Percentiles rank a stretch among this genome's conserved stretches.
Evolutionary conservation across 2,113 vertebrate genomes (phyloP).

Genomic region (Casuarius casuarius): DNA sequence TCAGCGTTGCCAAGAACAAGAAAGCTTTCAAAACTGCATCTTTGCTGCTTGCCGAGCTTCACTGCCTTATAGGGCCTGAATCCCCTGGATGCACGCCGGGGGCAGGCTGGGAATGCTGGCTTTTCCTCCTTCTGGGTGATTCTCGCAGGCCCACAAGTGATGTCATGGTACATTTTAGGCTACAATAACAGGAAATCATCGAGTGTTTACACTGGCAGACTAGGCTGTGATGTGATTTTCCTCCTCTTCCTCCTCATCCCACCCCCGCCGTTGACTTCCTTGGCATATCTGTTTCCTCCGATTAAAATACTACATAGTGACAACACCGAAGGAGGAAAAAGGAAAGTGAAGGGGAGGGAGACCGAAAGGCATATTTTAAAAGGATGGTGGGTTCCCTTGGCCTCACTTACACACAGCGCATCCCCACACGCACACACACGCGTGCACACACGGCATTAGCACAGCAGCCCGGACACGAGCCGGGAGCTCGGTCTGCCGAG

Average conservation of each 20-base stretch:
- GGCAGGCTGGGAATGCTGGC: slow-evolving; percentile 53
- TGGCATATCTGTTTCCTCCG: slow-evolving; percentile 80
- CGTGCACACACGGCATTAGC: rapidly evolving
- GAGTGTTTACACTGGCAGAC: slow-evolving; percentile 81
- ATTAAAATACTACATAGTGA: slow-evolving; percentile 78
- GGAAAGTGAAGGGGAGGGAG: slow-evolving; percentile 43
- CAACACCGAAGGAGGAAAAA: slow-evolving; percentile 53
- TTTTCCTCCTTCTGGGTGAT: slow-evolving; percentile 70
- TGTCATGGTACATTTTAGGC: slow-evolving; percentile 80
- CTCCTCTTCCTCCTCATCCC: slow-evolving; percentile 56
- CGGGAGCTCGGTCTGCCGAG: not conserved
- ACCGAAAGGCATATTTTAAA: slow-evolving; percentile 14
- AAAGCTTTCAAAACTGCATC: slow-evolving; percentile 46
- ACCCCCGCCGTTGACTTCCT: slow-evolving; percentile 72
- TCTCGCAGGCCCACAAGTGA: slow-evolving; percentile 74
- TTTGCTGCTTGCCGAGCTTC: slow-evolving; percentile 24
- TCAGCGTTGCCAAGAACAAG: slow-evolving; percentile 60
- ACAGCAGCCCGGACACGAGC: not conserved
- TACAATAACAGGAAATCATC: slow-evolving; percentile 86
- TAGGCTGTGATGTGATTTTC: slow-evolving; percentile 72
- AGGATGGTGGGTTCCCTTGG: not conserved
- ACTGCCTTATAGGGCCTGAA: slow-evolving; percentile 81
- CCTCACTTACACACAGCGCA: not conserved
- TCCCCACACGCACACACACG: not conserved
- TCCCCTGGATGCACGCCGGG: slow-evolving; percentile 1